Percentiles rank a stretch among this genome's conserved stretches.
Conservation (phyloP, 1,140 invertebrate species). For the Zaprionus nigranus region DNA sequence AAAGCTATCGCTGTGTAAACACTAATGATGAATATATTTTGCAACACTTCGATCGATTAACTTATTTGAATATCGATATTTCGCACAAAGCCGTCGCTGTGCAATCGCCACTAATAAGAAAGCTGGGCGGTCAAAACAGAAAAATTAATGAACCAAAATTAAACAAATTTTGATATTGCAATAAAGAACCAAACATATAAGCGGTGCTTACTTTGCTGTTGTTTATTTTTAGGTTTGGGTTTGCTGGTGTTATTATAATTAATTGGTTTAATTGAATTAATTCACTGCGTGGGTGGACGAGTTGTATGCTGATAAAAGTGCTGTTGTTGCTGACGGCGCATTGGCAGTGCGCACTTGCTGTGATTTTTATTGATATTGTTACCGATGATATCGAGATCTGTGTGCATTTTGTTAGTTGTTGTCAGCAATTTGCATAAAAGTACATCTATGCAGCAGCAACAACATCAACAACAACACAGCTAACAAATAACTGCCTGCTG, state of each 20-base stretch:
- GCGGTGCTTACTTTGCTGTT: slow-evolving; percentile 60
- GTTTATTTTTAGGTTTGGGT: slow-evolving; percentile 48
- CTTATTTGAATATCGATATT: slow-evolving; percentile 56
- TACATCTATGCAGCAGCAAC: slow-evolving; percentile 26
- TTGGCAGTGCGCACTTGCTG: slow-evolving; percentile 50
- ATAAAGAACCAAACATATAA: slow-evolving; percentile 28
- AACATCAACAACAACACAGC: slow-evolving; percentile 57
- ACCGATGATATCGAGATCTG: slow-evolving; percentile 69
- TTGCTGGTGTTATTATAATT: slow-evolving; percentile 41
- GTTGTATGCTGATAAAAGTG: slow-evolving; percentile 71
- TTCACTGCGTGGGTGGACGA: slow-evolving; percentile 75
- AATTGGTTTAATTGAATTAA: slow-evolving; percentile 31
- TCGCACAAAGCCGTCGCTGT: slow-evolving; percentile 31
- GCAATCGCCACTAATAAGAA: slow-evolving; percentile 48
- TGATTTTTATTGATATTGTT: slow-evolving; percentile 52
- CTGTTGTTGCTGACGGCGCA: slow-evolving; percentile 61
- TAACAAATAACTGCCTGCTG: slow-evolving; percentile 30
- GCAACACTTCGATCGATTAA: slow-evolving; percentile 35
- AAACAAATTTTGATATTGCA: slow-evolving; percentile 15
- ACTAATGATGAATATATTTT: too few relatives aligned
- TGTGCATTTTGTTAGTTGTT: slow-evolving; percentile 68
- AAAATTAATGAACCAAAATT: slow-evolving; percentile 10
- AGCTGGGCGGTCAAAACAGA: slow-evolving; percentile 60
- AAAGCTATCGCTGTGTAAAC: too few relatives aligned
- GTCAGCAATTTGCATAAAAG: slow-evolving; percentile 14